Percentiles rank a stretch among this genome's conserved stretches.
Conservation (phyloP, 2,113 vertebrate species). For the Bambusicola thoracicus region DNA sequence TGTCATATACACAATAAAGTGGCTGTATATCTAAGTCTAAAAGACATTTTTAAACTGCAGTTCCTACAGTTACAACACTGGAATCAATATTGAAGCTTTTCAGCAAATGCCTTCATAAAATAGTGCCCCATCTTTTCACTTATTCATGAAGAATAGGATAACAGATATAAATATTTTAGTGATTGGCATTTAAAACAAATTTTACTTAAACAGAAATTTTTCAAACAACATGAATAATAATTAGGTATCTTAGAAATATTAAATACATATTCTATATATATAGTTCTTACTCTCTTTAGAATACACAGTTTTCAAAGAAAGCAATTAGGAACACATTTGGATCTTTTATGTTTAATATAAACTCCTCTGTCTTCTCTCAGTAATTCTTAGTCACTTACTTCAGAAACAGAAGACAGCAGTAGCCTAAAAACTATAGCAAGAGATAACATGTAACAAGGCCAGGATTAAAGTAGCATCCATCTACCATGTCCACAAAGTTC, state of each 20-base stretch:
- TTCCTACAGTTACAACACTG: background rate
- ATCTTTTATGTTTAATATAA: background rate
- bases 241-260: background rate
- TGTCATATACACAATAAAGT: background rate
- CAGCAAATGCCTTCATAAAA: background rate
- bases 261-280: background rate
- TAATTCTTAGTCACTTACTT: background rate
- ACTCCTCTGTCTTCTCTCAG: background rate
- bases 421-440: background rate
- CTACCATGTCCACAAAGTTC: background rate
- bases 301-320: background rate
- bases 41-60: background rate
- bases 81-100: background rate
- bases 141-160: background rate
- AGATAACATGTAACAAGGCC: accelerated
- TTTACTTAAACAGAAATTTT: background rate
- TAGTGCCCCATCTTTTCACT: background rate
- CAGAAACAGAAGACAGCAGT: background rate
- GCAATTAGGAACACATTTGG: background rate
- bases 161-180: background rate
- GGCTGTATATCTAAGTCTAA: background rate
- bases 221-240: background rate
- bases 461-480: background rate
- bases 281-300: background rate
- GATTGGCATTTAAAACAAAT: background rate